Conservation (phyloP, 2,888 invertebrate genomes). For the Aporophyla nigra region DNA sequence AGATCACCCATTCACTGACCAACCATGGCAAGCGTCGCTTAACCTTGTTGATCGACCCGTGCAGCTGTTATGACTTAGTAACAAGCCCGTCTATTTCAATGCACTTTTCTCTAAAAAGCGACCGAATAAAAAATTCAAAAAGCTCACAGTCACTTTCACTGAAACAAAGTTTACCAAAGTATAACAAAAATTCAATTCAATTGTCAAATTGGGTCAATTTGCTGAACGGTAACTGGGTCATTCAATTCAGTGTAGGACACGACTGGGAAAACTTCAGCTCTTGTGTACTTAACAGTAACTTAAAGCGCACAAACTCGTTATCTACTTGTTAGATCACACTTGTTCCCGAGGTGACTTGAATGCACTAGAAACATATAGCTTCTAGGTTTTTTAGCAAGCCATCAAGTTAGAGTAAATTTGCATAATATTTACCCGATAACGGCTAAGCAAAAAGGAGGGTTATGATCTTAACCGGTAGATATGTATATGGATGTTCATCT, state of each 20-base stretch:
- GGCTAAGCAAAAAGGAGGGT: too few species aligned
- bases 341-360: conserved; percentile 17
- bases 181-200: conserved; percentile 52
- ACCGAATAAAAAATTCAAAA: conserved; percentile 4
- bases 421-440: too few species aligned
- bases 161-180: conserved; percentile 28
- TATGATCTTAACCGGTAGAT: too few species aligned
- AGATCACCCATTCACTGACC: too few species aligned
- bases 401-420: background rate
- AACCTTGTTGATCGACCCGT: too few species aligned
- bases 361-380: conserved; percentile 25
- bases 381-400: background rate
- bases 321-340: conserved; percentile 36
- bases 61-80: too few species aligned
- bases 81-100: too few species aligned
- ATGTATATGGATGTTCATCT: too few species aligned
- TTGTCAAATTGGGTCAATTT: conserved; percentile 62
- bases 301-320: conserved; percentile 31
- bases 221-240: conserved; percentile 60
- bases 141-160: conserved; percentile 21
- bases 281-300: conserved; percentile 35
- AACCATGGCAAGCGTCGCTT: too few species aligned
- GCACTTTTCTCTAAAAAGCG: too few species aligned
- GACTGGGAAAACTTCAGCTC: conserved; percentile 21
- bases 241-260: conserved; percentile 60